Evolutionary conservation across 2,888 invertebrate genomes (phyloP), one percentile per base, ranked within the genome.

Genomic region (Trissolcus japonicus): DNA sequence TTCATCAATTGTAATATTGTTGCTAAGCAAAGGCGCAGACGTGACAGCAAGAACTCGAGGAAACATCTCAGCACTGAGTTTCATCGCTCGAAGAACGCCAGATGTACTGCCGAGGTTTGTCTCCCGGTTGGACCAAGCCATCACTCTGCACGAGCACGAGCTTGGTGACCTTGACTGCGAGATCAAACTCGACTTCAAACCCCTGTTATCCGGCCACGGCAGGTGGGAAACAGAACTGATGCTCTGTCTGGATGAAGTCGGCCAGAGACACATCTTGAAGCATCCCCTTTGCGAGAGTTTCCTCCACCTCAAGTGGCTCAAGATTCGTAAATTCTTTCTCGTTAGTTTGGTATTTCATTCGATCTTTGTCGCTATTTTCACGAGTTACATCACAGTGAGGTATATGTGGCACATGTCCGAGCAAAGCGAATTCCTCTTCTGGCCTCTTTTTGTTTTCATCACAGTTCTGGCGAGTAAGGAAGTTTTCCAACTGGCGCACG

Each of bases 221-320:
- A 79, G 87, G 43, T 86, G 88, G 1, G 88, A 89, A 76, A 91
- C 88, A 91, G 93, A 87, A 87, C 91, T 84, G 88, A 93, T 62
- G 87, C 94, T 80, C 92, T 95, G 79, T 93, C 94, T 60, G 89
- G 91, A 79, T 82, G 95, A 91, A 78, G 95, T 95, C 1, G 95
- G 95, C 1, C 94, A 94, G 80, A 93, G 94, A 82, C 93, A 95
- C 62, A 91, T 96, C 7, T 88, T 96, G 1, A 95, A 95, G 86
- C 96, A 96, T 89, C 96, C 96, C 0, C 91, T 96, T 0, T 95
- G 95, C 79, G 95, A 96, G 88, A 95, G 95, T 2, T 96, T 96
- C 85, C 90, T 96, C 0, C 94, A 94, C 83, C 89, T 96, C 17
- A 96, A 96, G 90, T 96, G 96, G 96, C 90, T 94, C 63, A 91